Evolutionary conservation across 2,888 invertebrate genomes (phyloP).

Genomic region (Ochropleura plecta): DNA sequence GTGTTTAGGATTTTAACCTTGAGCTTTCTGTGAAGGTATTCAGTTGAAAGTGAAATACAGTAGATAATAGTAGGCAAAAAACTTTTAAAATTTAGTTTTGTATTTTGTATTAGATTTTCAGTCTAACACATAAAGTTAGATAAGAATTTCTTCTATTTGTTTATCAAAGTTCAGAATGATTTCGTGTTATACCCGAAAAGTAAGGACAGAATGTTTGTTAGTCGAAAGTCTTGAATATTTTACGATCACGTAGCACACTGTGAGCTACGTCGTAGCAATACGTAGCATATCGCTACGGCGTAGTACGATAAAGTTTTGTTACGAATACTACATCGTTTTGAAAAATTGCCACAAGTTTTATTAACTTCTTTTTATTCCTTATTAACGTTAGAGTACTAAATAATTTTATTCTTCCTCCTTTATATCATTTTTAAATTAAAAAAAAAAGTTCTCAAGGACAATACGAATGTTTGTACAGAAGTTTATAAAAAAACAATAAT

Average conservation of each 20-base stretch:
- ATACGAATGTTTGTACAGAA: not conserved
- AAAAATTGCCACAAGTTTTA: not conserved
- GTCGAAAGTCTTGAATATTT: not conserved
- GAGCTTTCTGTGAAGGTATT: not conserved
- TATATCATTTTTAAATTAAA: not conserved
- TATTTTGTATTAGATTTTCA: not conserved
- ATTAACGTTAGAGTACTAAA: too few relatives aligned
- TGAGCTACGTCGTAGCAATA: constrained; percentile 20
- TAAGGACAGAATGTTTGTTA: not conserved
- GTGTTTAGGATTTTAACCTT: not conserved
- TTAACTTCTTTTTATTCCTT: too few relatives aligned
- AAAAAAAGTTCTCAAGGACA: not conserved
- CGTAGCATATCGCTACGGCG: not conserved
- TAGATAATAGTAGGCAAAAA: not conserved
- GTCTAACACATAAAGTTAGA: not conserved
- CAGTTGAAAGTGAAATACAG: not conserved
- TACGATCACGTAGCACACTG: not conserved
- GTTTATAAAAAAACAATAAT: not conserved
- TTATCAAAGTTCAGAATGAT: not conserved
- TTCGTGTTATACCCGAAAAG: not conserved
- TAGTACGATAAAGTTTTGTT: not conserved
- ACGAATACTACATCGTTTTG: not conserved
- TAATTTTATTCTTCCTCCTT: too few relatives aligned
- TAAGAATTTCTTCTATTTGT: not conserved
- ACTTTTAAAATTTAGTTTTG: not conserved